phyloP scores from a whole-genome alignment of 2,113 vertebrate genomes.

The Eurystomus gularis region DNA sequence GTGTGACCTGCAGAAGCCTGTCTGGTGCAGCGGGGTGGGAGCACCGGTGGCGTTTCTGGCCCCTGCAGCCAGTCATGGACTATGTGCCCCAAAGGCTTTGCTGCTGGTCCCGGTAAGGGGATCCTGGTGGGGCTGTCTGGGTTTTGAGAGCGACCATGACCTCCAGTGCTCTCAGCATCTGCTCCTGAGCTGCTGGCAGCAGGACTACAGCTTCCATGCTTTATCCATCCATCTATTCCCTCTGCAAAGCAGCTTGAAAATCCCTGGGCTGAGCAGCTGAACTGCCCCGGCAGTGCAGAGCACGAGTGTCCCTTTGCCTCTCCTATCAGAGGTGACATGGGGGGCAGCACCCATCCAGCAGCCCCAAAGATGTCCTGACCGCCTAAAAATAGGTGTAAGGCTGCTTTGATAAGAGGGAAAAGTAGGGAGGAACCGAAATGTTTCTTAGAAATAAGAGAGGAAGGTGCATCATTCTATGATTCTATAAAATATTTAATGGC shows the following conservation, averaged over 20 bases:
- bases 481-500: not conserved
- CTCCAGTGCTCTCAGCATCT: not conserved
- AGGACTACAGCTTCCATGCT: not conserved
- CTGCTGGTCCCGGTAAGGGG: not conserved
- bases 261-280: not conserved
- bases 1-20: not conserved
- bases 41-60: rapidly evolving
- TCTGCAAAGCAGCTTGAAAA: not conserved
- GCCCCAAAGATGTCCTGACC: rapidly evolving
- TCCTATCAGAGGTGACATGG: rapidly evolving
- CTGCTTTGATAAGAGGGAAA: not conserved
- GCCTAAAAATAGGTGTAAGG: not conserved
- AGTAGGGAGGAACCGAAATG: not conserved
- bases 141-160: not conserved
- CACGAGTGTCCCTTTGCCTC: not conserved
- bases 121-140: rapidly evolving
- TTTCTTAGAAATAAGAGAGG: not conserved
- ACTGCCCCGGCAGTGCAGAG: not conserved
- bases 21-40: rapidly evolving
- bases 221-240: not conserved
- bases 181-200: not conserved
- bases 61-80: not conserved
- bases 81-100: not conserved
- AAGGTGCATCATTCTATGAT: not conserved
- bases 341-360: not conserved